Base-by-base conservation (phyloP, 2,888 invertebrate genomes). In the Pachliopta kotzebuea region DNA sequence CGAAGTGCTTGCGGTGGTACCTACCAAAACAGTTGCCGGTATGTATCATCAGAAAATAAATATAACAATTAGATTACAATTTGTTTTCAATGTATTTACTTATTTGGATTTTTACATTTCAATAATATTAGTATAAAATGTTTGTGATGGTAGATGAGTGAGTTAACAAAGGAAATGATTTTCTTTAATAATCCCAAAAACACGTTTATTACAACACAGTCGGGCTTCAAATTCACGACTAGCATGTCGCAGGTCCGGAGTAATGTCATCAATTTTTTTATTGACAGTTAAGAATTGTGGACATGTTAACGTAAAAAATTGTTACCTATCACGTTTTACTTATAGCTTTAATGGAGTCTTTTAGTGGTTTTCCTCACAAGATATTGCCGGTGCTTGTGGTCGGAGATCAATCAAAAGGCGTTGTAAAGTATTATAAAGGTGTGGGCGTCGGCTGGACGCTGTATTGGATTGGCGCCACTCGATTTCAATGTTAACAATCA, bases 401-500 rank as follows among this genome's bases (percentile, higher is more conserved):
- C 26, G 52, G 29, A 56, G 24, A 62, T 62, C 66, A 66, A 58
- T 64, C 63, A 64, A 42, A 66, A 45, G 20, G 37, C 24, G 23
- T 42, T 52, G 24, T 53, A 26, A 59, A 31, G 52, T 20, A 45
- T 23, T 57, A 57, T n/a, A 42, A 20, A 11, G 1, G 56, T 29
- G 68, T 66, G 65, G 68, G 68, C 56, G 66, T 42, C 64, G 64
- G 42, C 63, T 31, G 18, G 42, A 2, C 42, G 42, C 18, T 18
- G 8, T 42, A 17, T 26, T 26, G 26, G 45, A 50, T 49, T 53
- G 68, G 66, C 68, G 68, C 68, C 68, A 56, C 24, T 50, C 62
- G 55, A 49, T 56, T 17, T 54, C 18, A 23, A 17, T 45, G 8
- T 21, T 50, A 26, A 59, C 55, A 31, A 31, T 49, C 23, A 56